Percentiles rank a stretch among this genome's conserved stretches.
phyloP scores from a whole-genome alignment of 2,888 invertebrate genomes.

The Limnephilus lunatus region DNA sequence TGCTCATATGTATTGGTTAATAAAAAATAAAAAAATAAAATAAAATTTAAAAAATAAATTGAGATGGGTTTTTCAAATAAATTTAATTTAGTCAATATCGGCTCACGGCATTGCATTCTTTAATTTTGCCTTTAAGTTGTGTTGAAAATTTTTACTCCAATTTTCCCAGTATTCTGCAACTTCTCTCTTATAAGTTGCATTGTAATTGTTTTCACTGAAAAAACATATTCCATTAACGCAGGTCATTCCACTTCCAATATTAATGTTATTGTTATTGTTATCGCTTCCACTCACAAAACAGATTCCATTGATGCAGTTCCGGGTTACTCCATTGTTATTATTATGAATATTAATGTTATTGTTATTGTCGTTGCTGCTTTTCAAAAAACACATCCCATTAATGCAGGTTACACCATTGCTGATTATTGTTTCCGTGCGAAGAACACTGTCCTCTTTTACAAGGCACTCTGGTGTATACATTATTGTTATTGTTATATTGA shows the following conservation, averaged over 20 bases:
- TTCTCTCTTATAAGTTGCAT: neutral
- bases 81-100: neutral
- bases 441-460: neutral
- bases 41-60: neutral
- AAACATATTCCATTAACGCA: neutral
- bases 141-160: neutral
- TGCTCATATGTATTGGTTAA: too few relatives aligned
- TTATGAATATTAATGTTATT: too few relatives aligned
- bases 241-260: neutral
- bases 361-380: neutral
- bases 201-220: neutral
- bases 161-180: neutral
- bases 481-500: neutral
- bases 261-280: neutral
- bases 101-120: neutral
- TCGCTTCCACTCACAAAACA: neutral
- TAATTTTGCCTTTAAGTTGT: neutral
- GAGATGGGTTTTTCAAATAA: neutral
- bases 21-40: too few relatives aligned
- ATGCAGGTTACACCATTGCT: neutral
- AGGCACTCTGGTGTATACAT: neutral
- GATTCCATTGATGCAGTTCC: neutral
- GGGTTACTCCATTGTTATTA: neutral
- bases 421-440: neutral
- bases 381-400: neutral